Evolutionary conservation across 1,140 invertebrate genomes (phyloP).

Genomic region (Drosophila yakuba): DNA sequence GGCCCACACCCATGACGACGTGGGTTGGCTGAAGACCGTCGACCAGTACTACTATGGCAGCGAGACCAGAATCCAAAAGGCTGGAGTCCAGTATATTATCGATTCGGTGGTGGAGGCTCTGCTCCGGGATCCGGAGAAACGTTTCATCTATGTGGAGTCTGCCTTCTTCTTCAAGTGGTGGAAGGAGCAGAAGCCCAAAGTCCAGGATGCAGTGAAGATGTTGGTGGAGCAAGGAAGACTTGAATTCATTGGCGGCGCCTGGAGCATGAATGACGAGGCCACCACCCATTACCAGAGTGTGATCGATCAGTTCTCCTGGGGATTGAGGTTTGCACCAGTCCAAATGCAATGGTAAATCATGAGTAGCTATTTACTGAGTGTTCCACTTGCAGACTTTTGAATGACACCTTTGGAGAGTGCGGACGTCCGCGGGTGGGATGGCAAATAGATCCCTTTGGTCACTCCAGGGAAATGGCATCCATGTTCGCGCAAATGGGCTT

Average conservation of each 20-base stretch:
- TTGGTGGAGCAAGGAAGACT: conserved; percentile 92
- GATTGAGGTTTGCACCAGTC: conserved; percentile 70
- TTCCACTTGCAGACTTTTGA: conserved; percentile 85
- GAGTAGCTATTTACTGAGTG: background rate
- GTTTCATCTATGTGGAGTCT: conserved; percentile 91
- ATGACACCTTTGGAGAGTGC: conserved; percentile 94
- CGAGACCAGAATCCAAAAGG: conserved; percentile 89
- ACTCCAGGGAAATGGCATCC: conserved; percentile 93
- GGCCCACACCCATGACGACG: conserved; percentile 94
- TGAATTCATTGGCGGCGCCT: conserved; percentile 94
- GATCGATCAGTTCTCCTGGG: conserved; percentile 97
- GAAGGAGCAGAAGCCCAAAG: conserved; percentile 88
- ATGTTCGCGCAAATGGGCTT: conserved; percentile 93
- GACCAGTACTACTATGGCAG: conserved; percentile 89
- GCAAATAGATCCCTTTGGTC: conserved; percentile 98
- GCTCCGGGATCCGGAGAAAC: conserved; percentile 88
- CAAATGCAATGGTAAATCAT: background rate
- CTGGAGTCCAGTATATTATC: conserved; percentile 95
- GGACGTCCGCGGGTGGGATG: conserved; percentile 92
- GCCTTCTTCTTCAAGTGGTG: conserved; percentile 98
- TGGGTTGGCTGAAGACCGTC: conserved; percentile 96
- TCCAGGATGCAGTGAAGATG: conserved; percentile 87
- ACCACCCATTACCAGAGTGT: conserved; percentile 95
- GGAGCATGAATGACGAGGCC: conserved; percentile 98
- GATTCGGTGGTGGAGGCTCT: conserved; percentile 94